Base-by-base conservation (phyloP, 2,888 invertebrate species). In the Luperina nickerlii region DNA sequence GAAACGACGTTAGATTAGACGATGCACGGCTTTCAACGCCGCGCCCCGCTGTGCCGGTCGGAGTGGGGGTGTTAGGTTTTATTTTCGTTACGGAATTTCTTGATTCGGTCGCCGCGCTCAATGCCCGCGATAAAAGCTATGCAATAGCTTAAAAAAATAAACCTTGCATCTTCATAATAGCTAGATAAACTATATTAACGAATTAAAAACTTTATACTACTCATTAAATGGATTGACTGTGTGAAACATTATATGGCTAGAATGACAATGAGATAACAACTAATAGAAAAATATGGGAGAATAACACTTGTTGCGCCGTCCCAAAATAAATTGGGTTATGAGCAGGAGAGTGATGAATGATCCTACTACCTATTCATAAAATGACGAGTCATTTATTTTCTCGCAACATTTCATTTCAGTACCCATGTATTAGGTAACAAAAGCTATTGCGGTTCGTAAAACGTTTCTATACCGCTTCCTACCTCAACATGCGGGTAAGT, bases 401-500 rank as follows among this genome's bases (percentile, higher is more conserved):
- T 24, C 38, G 13, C 60, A 60, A 60, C 27, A 24, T 60, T 67
- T 24, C 24, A 62, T 79, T 62, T 78, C 27, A 38, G 42, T 67
- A 42, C 3, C 3, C 60, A n/a, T 32, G 42, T 18, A 42, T 5
- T 42, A 67, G 5, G 42, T 9, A n/a, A 42, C 13, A 38, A n/a
- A 42, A 42, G 20, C 11, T 8, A 18, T 27, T 57, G 11, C 24
- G 48, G 60, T 51, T 62, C 60, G 38, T 68, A 78, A 27, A 60
- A 68, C 42, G 68, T 79, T 79, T 78, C 57, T 57, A 27, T 38
- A 24, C 60, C 57, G 13, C 60, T 0, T 48, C 27, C 24, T 27
- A 68, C 18, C 20, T 51, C 42, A 54, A 68, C 60, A 54, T 62
- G 67, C 8, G 18, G 9, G 67, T 67, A 62, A 79, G 20, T 78